Evolutionary conservation across 35 echinoderm and acorn worm genomes (phyloP).

Genomic region (Holothuria glaberrima): DNA sequence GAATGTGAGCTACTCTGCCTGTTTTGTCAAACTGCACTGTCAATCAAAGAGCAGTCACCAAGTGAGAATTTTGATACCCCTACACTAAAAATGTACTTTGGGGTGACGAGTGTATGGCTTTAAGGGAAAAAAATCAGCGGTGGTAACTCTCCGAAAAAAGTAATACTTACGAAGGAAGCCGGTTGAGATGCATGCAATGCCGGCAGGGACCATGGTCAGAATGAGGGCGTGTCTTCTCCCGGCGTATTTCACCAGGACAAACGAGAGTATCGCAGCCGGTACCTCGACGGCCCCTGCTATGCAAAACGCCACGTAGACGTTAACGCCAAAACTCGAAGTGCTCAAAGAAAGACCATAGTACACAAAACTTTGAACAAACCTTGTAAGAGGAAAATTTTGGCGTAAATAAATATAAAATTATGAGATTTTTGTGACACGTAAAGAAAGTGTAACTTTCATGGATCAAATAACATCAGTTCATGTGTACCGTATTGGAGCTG

Average conservation of each 20-base stretch:
- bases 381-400: background rate
- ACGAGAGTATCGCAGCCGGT: background rate
- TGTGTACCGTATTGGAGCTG: background rate
- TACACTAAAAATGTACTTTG: no score
- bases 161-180: conserved; percentile 16
- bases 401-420: background rate
- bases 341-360: conserved; percentile 40
- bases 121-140: no score
- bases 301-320: conserved; percentile 3
- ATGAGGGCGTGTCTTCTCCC: conserved; percentile 2
- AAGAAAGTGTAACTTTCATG: background rate
- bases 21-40: no score
- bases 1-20: no score
- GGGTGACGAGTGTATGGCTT: no score
- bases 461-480: background rate
- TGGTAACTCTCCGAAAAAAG: no score
- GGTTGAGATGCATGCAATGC: background rate
- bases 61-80: no score
- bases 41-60: no score
- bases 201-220: conserved; percentile 1
- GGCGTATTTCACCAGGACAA: background rate
- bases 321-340: conserved; percentile 22
- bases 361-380: conserved; percentile 41
- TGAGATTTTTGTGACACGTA: no score
- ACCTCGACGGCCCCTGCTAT: conserved; percentile 13